Evolutionary conservation across 2,888 invertebrate species (phyloP).

Genomic region (Xylocampa areola): DNA sequence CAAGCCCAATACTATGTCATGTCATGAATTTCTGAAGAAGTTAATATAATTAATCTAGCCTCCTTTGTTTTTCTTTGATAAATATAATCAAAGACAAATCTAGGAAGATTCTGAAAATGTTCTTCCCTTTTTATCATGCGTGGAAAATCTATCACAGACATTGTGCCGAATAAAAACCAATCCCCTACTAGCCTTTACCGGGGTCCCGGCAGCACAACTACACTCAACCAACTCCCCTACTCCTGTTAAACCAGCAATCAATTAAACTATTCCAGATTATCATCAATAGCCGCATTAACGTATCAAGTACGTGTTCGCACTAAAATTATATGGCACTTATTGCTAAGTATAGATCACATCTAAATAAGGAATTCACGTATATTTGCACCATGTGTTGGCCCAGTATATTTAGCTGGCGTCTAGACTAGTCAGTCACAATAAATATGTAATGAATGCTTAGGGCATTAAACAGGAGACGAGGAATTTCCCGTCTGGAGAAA

Average conservation of each 20-base stretch:
- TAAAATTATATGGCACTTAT: slow-evolving; percentile 61
- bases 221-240: no score
- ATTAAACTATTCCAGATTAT: slow-evolving; percentile 35
- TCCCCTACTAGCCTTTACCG: no score
- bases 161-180: no score
- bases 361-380: slow-evolving; percentile 61
- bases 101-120: no score
- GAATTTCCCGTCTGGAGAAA: slow-evolving; percentile 9
- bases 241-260: background rate
- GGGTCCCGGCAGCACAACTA: no score
- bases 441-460: slow-evolving; percentile 56
- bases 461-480: slow-evolving; percentile 11
- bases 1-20: no score
- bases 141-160: no score
- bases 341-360: slow-evolving; percentile 61
- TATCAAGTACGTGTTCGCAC: slow-evolving; percentile 46
- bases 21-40: no score
- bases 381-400: slow-evolving; percentile 49
- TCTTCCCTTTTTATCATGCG: no score
- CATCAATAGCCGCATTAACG: slow-evolving; percentile 47
- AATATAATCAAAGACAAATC: no score
- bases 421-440: slow-evolving; percentile 58
- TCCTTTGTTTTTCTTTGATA: no score
- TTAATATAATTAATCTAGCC: no score
- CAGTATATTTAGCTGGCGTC: slow-evolving; percentile 58